These are phyloP conservation scores for Leptoteleia sp. DNA, from an alignment of 1,140 invertebrate genomes.

Conservation along the genomic window DNA sequence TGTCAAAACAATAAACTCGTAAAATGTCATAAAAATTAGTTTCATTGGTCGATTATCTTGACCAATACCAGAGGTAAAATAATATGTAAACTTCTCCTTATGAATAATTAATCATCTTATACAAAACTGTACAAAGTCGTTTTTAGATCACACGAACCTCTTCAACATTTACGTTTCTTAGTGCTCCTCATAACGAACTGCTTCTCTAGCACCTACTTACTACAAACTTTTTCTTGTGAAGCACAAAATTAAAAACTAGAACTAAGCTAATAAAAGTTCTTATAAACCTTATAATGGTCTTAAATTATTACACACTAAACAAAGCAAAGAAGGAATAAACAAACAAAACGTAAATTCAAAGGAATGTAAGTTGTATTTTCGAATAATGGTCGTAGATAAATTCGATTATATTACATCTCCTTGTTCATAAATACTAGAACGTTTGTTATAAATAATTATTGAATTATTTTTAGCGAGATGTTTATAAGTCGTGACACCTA, in stretches of 20 bases:
- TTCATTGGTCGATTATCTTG: background rate
- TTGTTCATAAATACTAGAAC: no score
- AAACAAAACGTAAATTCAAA: no score
- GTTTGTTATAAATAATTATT: no score
- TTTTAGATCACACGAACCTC: background rate
- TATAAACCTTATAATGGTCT: background rate
- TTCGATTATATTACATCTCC: no score
- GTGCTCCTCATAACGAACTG: background rate
- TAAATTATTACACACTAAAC: conserved; percentile 15
- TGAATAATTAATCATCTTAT: background rate
- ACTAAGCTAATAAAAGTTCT: background rate
- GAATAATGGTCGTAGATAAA: no score
- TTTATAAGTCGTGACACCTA: no score
- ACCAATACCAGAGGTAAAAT: background rate
- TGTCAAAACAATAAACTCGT: no score
- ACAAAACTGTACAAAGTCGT: background rate
- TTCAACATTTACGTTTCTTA: background rate
- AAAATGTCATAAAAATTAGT: background rate
- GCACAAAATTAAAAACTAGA: background rate
- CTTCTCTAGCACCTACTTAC: background rate
- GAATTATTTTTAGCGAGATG: no score
- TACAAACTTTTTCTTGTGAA: background rate
- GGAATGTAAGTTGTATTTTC: no score
- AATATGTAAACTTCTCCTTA: background rate
- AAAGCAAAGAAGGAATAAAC: no score